Percentiles rank a stretch among this genome's conserved stretches.
phyloP scores from a whole-genome alignment of 2,888 invertebrate species.

The Ashinkailepas kermadecensis region DNA sequence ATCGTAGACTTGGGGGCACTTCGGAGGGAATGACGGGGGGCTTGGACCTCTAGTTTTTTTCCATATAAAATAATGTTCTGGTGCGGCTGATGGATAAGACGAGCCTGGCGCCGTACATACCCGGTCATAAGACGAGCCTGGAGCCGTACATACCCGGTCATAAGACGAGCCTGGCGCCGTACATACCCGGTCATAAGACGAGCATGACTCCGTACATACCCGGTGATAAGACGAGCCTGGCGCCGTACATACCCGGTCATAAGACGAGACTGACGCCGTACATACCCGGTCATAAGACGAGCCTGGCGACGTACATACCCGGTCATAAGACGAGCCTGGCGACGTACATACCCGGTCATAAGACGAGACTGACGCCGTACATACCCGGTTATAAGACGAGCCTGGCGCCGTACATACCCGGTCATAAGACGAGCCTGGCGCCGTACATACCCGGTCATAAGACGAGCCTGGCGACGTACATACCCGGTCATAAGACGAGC shows the following conservation, averaged over 20 bases:
- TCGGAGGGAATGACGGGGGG: too few species aligned
- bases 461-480: background rate
- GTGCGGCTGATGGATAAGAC: background rate
- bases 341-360: background rate
- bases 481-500: background rate
- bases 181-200: conserved; percentile 1
- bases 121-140: conserved; percentile 1
- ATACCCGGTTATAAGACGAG: background rate
- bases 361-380: too few species aligned
- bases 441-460: background rate
- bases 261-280: too few species aligned
- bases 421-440: background rate
- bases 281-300: background rate
- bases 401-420: background rate
- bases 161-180: background rate
- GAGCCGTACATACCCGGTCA: too few species aligned
- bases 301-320: background rate
- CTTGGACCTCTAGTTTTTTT: too few species aligned
- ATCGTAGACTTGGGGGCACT: too few species aligned
- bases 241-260: background rate
- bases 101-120: background rate
- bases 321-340: background rate
- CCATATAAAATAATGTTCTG: too few species aligned
- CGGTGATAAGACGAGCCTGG: background rate
- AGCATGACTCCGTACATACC: too few species aligned